Conservation (phyloP, 1,140 invertebrate species). For the Musca domestica region DNA sequence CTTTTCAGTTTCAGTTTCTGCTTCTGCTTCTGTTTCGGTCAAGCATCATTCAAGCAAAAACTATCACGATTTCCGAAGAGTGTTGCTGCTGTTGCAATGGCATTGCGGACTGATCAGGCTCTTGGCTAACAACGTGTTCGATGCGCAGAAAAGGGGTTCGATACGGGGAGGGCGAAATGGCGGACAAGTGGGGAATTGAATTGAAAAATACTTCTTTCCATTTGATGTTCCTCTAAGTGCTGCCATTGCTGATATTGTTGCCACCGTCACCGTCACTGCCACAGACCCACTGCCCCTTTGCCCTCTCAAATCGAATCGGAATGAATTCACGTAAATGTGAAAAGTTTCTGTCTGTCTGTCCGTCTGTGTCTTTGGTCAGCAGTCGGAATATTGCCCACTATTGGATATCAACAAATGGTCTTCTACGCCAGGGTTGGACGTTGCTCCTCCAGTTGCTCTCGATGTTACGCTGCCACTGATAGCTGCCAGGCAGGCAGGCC, state of each 20-base stretch:
- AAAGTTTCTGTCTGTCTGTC: slow-evolving; percentile 6
- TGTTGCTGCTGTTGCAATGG: background rate
- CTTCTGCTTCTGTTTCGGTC: too few species aligned
- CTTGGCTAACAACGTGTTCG: too few species aligned
- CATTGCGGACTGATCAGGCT: too few species aligned
- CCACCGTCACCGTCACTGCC: too few species aligned
- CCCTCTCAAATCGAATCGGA: slow-evolving; percentile 7
- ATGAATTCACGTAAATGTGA: slow-evolving; percentile 22
- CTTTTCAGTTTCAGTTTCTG: background rate
- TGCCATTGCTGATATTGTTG: too few species aligned
- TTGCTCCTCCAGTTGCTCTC: background rate
- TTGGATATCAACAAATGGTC: slow-evolving; percentile 6
- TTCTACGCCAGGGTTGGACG: background rate
- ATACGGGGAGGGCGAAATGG: too few species aligned
- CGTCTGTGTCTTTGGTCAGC: too few species aligned
- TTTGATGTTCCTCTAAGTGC: background rate
- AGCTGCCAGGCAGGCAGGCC: background rate
- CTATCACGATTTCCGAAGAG: slow-evolving; percentile 10
- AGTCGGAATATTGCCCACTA: too few species aligned
- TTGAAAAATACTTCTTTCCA: slow-evolving; percentile 14
- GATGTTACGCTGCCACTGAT: background rate
- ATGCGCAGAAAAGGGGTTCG: too few species aligned
- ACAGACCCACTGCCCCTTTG: too few species aligned
- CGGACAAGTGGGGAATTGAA: background rate
- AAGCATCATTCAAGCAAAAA: slow-evolving; percentile 13